Conservation (phyloP, 2,113 vertebrate species). For the Laticauda laticaudata region DNA sequence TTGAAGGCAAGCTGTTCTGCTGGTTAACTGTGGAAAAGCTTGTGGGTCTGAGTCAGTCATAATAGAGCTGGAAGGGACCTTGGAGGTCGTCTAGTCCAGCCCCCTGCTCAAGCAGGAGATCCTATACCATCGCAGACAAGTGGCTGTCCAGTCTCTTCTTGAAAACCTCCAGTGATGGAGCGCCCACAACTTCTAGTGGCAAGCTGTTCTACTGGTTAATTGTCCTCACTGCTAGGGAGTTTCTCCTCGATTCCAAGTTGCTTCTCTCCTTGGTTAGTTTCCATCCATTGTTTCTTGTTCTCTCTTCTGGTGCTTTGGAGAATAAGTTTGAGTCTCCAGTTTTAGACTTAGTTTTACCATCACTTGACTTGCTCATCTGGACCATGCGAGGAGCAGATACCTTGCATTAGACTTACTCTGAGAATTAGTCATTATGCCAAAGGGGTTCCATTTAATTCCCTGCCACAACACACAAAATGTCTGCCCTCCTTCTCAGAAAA, state of each 20-base stretch:
- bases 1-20: too few relatives aligned
- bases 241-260: not conserved
- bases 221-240: not conserved
- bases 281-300: not conserved
- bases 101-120: too few relatives aligned
- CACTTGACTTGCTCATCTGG: not conserved
- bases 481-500: too few relatives aligned
- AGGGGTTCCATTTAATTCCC: not conserved
- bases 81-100: too few relatives aligned
- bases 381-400: too few relatives aligned
- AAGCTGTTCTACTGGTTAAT: not conserved
- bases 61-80: too few relatives aligned
- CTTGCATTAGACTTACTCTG: not conserved
- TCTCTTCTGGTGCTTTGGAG: not conserved
- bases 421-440: not conserved
- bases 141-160: too few relatives aligned
- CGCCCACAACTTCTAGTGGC: not conserved
- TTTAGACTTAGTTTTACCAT: not conserved
- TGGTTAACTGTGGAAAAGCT: too few relatives aligned
- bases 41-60: too few relatives aligned
- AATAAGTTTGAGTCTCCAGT: not conserved
- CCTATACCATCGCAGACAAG: too few relatives aligned
- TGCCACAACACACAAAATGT: not conserved
- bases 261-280: not conserved
- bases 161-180: not conserved